Percentiles rank a stretch among this genome's conserved stretches.
These are phyloP conservation scores for Corythoichthys intestinalis DNA, from an alignment of 2,113 vertebrate genomes.

Conservation along the genomic window DNA sequence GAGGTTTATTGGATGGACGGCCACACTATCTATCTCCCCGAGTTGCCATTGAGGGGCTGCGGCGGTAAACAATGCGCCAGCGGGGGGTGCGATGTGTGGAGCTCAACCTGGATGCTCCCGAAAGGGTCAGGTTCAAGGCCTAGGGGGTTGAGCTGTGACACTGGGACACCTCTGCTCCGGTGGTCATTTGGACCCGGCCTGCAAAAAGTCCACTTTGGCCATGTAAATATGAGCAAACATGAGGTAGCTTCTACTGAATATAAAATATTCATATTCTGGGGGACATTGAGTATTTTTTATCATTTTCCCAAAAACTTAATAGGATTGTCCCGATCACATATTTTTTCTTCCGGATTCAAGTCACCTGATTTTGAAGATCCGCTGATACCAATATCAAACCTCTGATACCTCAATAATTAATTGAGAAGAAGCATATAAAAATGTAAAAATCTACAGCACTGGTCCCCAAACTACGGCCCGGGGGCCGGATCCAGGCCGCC, in stretches of 20 bases:
- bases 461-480: too few relatives aligned
- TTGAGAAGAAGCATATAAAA: too few relatives aligned
- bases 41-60: slow-evolving; percentile 26
- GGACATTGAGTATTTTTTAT: too few relatives aligned
- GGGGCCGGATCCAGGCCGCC: too few relatives aligned
- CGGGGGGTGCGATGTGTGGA: slow-evolving; percentile 43
- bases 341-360: too few relatives aligned
- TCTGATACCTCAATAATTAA: too few relatives aligned
- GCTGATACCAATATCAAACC: too few relatives aligned
- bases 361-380: too few relatives aligned
- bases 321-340: too few relatives aligned
- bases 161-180: slow-evolving; percentile 39
- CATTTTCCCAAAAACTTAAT: too few relatives aligned
- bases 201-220: background rate
- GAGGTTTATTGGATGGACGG: slow-evolving; percentile 60
- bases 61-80: slow-evolving; percentile 45
- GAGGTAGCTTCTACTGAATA: background rate
- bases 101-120: slow-evolving; percentile 42
- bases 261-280: too few relatives aligned
- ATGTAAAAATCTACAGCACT: too few relatives aligned
- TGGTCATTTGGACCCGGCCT: slow-evolving; percentile 39
- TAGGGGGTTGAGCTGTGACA: slow-evolving; percentile 50
- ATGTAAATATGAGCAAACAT: background rate
- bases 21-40: slow-evolving; percentile 58
- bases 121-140: slow-evolving; percentile 71